phyloP scores from a whole-genome alignment of 2,113 vertebrate species.

The Rhabdomys dilectus region DNA sequence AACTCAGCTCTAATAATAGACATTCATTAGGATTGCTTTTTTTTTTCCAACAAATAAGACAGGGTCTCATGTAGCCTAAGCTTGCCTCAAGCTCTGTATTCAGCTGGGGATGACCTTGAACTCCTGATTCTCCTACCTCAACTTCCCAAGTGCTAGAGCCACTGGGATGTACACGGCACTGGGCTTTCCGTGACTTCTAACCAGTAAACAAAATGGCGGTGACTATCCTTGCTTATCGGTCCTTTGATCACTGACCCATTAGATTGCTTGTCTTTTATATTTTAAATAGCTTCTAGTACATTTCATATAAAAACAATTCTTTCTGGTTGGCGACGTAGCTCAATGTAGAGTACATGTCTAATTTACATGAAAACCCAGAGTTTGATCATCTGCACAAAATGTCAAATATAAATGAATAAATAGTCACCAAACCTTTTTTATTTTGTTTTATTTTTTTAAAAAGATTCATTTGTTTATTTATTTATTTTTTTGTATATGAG shows the following conservation, averaged over 20 bases:
- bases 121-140: neutral
- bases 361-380: neutral
- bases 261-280: neutral
- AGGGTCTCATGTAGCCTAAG: neutral
- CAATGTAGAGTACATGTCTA: neutral
- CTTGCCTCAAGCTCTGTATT: neutral
- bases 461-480: too few relatives aligned
- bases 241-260: neutral
- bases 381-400: neutral
- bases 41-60: neutral
- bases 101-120: neutral
- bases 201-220: neutral
- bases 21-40: neutral
- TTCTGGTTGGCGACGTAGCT: neutral
- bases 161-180: neutral
- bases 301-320: constrained; percentile 53
- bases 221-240: neutral
- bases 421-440: neutral
- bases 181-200: neutral
- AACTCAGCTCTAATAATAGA: neutral
- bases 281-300: constrained; percentile 21
- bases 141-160: neutral
- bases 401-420: neutral
- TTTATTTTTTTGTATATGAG: too few relatives aligned
- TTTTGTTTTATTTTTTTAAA: too few relatives aligned